Base-by-base conservation (phyloP, 1,140 invertebrate species). In the Bombus fervidus region DNA sequence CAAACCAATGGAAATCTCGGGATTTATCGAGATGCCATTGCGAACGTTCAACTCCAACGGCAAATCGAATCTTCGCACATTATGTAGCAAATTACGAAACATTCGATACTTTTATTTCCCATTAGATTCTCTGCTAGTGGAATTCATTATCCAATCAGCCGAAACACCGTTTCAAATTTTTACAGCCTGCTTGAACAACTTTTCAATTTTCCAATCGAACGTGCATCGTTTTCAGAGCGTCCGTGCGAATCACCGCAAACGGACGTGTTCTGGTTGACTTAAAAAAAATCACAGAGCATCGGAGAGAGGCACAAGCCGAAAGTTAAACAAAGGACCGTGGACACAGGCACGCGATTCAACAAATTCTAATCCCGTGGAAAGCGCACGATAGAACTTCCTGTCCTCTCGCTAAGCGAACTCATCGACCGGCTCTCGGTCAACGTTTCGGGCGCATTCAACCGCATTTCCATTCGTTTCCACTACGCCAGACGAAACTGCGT, bases 341-440 rank as follows among this genome's bases (percentile, higher is more conserved):
- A 68, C 72, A 83, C 31, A 76, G 43, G 72, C 25, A 12, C 13
- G 57, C 72, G 81, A 76, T 83, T 83, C 81, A 53, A 76, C 81
- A 76, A 68, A 83, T 83, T 83, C 81, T 83, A 83, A 83, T 83
- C 72, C 81, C 31, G 31, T 66, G 25, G 41, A 64, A 75, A 75
- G 57, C 69, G 81, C 39, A 34, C 68, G 47, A n/a, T 6, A 34
- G 15, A 74, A 71, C 59, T 53, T 76, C 66, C 57, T 22, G 81
- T 39, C 43, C 71, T 37, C 53, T 81, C 53, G 69, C 68, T 80
- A 28, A 43, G 25, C 31, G 57, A 39, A 12, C 6, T 28, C 31
- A 64, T 74, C 72, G 81, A 76, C 31, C 59, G 28, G 59, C 34
- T 57, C 25, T 81, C 43, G 43, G 59, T 66, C 81, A 53, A 83